These are phyloP conservation scores for rat (Rattus norvegicus) DNA, from an alignment of 2,113 vertebrate species.

Conservation along the genomic window GRCr8 NC_086031.1:89469501-89470000, in stretches of 20 bases:
- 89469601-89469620: not conserved
- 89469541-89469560: not conserved
- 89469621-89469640: not conserved
- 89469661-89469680: not conserved
- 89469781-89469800: not conserved
- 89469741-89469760: not conserved
- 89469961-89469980: no score
- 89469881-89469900: not conserved
- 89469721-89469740: not conserved
- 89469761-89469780: not conserved
- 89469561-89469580: not conserved
- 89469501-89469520: not conserved
- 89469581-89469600: not conserved
- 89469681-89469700: not conserved
- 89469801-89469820: not conserved
- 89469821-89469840: not conserved
- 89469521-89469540: no score
- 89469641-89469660: not conserved
- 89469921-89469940: not conserved
- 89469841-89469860: conserved; percentile 8
- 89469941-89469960: no score
- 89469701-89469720: not conserved
- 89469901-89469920: not conserved
- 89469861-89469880: not conserved
- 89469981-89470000: no score